A percentile compares a stretch with the other conserved stretches of the same genome.
phyloP scores from a whole-genome alignment of 2,888 invertebrate species.

The Melinaea menophilus region DNA sequence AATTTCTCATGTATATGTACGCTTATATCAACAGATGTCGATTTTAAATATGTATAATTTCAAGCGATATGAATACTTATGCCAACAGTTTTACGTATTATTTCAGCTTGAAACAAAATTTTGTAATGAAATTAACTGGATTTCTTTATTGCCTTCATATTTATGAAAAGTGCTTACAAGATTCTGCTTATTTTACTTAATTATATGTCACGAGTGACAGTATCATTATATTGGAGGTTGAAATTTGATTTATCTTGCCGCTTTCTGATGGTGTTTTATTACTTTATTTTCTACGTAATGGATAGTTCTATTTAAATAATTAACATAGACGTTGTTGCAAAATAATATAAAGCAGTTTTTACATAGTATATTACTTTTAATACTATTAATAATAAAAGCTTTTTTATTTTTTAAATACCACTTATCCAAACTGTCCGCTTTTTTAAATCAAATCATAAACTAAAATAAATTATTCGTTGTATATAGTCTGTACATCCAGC shows the following conservation, averaged over 20 bases:
- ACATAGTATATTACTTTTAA: too few relatives aligned
- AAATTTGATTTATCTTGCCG: slow-evolving; percentile 41
- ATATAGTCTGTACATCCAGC: background rate
- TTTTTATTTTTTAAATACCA: background rate
- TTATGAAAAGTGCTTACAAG: slow-evolving; percentile 43
- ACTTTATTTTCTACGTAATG: slow-evolving; percentile 25
- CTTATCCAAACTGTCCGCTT: slow-evolving; percentile 1
- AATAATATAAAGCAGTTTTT: background rate
- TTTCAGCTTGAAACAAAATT: slow-evolving; percentile 7
- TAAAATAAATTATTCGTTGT: slow-evolving; percentile 10
- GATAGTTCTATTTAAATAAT: slow-evolving; percentile 26
- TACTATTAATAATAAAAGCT: background rate
- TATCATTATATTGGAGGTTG: slow-evolving; percentile 38
- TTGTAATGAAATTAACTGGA: slow-evolving; percentile 12
- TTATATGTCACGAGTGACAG: slow-evolving; percentile 43
- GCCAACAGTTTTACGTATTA: background rate
- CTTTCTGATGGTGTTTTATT: slow-evolving; percentile 26
- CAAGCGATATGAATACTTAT: slow-evolving; percentile 10
- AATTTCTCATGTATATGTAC: background rate
- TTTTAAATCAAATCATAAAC: slow-evolving; percentile 12
- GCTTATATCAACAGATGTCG: slow-evolving; percentile 3
- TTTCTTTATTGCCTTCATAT: slow-evolving; percentile 25
- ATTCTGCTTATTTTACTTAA: slow-evolving; percentile 43
- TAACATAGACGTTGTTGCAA: background rate
- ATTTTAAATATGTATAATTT: slow-evolving; percentile 2